Base-by-base conservation (phyloP, 1,140 invertebrate species). In the Drosophila punjabiensis region DNA sequence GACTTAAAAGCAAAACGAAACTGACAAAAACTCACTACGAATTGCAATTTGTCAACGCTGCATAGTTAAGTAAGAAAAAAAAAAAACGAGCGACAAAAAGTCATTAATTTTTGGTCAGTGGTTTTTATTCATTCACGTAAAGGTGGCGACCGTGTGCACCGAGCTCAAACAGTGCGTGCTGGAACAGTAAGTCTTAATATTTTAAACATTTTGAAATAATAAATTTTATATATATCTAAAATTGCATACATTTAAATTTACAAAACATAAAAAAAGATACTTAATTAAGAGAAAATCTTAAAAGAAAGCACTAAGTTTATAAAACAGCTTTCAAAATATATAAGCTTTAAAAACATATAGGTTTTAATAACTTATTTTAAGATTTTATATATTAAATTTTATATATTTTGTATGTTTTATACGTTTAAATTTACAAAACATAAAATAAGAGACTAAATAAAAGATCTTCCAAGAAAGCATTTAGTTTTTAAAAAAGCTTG, bases 21-120 rank as follows among this genome's bases (percentile, higher is more conserved):
- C 53, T 18, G 24, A 30, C 20, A 35, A 61, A 75, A 50, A 28
- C 58, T 52, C 24, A 8, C 5, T 45, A 50, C 47, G 48, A 75
- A 69, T 58, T 83, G 64, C 81, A 82, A 82, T 83, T 82, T 83
- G 81, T 82, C 75, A 80, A 69, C 64, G 39, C 62, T 55, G 68
- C 39, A 66, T 67, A 55, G 68, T 43, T 67, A 30, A 67, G 16
- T 47, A 20, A 30, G 16, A 53, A n/a, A 37, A 32, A 33, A 37
- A 10, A 28, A 16, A 45, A 0, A 37, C 41, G n/a, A n/a, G n/a
- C 56, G 8, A 13, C 59, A 50, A 39, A 71, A 47, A 73, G 52
- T 35, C 66, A 60, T 73, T 71, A 71, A 71, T 70, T 71, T 73
- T 73, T 39, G 52, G 32, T 39, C 33, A 47, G 68, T 70, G 61